Conservation (phyloP, 2,888 invertebrate genomes). For the Hylaea fasciaria region DNA sequence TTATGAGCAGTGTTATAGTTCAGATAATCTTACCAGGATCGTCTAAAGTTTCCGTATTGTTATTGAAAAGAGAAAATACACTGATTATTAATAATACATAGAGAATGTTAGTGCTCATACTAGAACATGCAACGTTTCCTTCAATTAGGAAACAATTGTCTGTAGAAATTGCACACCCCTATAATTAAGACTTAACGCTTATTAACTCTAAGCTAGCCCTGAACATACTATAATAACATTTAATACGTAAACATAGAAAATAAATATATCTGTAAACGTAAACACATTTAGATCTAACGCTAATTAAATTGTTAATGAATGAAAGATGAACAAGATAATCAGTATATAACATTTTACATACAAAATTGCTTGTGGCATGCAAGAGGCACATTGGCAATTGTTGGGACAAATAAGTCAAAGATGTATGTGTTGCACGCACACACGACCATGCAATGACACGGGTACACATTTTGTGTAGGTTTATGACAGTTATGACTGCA, state of each 20-base stretch:
- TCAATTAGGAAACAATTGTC: constrained; percentile 29
- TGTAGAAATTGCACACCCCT: background rate
- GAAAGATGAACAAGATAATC: too few species aligned
- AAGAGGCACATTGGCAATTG: background rate
- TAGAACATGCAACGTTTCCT: constrained; percentile 34
- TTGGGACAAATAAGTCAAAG: constrained; percentile 1
- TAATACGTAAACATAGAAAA: too few species aligned
- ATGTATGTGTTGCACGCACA: constrained; percentile 3
- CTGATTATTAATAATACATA: constrained; percentile 59
- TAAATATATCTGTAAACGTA: too few species aligned
- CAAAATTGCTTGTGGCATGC: too few species aligned
- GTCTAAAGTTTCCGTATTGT: constrained; percentile 79
- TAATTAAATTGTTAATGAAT: background rate
- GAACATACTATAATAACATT: too few species aligned
- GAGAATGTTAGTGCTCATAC: constrained; percentile 29
- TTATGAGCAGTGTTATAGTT: constrained; percentile 56
- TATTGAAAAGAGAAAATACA: constrained; percentile 80
- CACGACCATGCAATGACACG: background rate
- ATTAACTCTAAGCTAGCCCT: too few species aligned
- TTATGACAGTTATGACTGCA: background rate
- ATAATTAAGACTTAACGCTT: background rate
- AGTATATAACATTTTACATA: background rate
- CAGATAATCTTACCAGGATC: constrained; percentile 79
- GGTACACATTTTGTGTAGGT: background rate
- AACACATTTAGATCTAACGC: background rate